A percentile compares a stretch with the other conserved stretches of the same genome.
These are phyloP conservation scores for Tonatia bakeri DNA, from an alignment of 2,113 vertebrate genomes.

Conservation along the genomic window DNA sequence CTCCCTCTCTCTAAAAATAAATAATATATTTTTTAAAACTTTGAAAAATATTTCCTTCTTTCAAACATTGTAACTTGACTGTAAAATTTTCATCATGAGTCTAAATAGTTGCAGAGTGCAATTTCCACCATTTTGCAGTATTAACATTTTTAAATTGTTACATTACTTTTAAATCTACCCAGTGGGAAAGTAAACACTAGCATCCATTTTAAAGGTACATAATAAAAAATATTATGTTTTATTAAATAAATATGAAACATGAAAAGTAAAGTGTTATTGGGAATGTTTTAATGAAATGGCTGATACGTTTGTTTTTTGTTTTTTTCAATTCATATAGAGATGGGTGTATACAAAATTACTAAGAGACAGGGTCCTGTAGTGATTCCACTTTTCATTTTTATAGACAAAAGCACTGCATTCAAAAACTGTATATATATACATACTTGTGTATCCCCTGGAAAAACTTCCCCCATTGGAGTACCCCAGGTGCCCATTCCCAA, in stretches of 20 bases:
- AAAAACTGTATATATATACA: not conserved
- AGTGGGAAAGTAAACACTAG: not conserved
- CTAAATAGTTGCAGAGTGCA: not conserved
- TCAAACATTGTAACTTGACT: not conserved
- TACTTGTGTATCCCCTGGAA: not conserved
- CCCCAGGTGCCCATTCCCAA: not conserved
- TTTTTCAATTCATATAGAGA: not conserved
- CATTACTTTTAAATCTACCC: not conserved
- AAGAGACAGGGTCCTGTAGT: not conserved
- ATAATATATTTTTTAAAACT: not conserved
- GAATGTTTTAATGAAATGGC: not conserved
- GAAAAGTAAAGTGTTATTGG: not conserved
- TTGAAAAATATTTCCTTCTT: not conserved
- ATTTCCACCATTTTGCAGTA: not conserved
- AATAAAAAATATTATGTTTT: not conserved
- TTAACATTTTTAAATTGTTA: not conserved
- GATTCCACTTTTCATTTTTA: not conserved
- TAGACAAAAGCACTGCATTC: not conserved
- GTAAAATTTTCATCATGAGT: not conserved
- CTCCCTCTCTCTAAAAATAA: too few relatives aligned
- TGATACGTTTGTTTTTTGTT: not conserved
- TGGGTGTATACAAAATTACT: not conserved
- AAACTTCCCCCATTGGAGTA: not conserved
- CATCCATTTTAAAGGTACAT: not conserved
- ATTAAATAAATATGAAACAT: not conserved